These are phyloP conservation scores for Notothenia coriiceps DNA, from an alignment of 2,113 vertebrate species.

Conservation along the genomic window DNA sequence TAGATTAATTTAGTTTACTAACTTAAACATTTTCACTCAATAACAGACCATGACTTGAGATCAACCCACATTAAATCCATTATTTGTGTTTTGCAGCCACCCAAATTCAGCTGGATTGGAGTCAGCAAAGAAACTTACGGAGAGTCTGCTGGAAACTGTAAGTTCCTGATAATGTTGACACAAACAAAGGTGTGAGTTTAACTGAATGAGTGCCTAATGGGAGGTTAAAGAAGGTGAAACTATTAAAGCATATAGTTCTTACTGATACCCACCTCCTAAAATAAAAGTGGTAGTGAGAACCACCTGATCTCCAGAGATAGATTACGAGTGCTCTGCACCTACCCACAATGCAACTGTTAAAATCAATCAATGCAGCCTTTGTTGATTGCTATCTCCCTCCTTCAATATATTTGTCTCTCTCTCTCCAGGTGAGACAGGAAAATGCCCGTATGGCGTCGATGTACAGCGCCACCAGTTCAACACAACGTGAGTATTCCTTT, in stretches of 20 bases:
- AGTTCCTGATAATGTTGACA: slow-evolving; percentile 68
- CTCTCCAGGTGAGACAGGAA: too few species aligned
- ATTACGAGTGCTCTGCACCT: slow-evolving; percentile 74
- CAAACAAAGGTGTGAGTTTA: not conserved
- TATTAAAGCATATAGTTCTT: slow-evolving; percentile 70
- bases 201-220: not conserved
- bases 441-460: too few species aligned
- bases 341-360: slow-evolving; percentile 64
- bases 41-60: not conserved
- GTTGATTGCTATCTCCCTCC: not conserved
- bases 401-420: not conserved
- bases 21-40: not conserved
- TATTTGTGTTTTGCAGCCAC: slow-evolving; percentile 85
- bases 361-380: not conserved
- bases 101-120: slow-evolving; percentile 94
- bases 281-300: slow-evolving; percentile 76
- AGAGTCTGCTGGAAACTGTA: slow-evolving; percentile 96
- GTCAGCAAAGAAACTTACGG: slow-evolving; percentile 96
- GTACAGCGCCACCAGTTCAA: slow-evolving; percentile 79
- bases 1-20: not conserved
- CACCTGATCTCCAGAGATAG: slow-evolving; percentile 71
- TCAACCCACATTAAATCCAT: too few species aligned
- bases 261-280: slow-evolving; percentile 82
- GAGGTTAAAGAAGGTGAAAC: slow-evolving; percentile 83
- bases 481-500: slow-evolving; percentile 77